These are phyloP conservation scores for Rhinoptilus africanus DNA, from an alignment of 2,113 vertebrate genomes.

Conservation along the genomic window DNA sequence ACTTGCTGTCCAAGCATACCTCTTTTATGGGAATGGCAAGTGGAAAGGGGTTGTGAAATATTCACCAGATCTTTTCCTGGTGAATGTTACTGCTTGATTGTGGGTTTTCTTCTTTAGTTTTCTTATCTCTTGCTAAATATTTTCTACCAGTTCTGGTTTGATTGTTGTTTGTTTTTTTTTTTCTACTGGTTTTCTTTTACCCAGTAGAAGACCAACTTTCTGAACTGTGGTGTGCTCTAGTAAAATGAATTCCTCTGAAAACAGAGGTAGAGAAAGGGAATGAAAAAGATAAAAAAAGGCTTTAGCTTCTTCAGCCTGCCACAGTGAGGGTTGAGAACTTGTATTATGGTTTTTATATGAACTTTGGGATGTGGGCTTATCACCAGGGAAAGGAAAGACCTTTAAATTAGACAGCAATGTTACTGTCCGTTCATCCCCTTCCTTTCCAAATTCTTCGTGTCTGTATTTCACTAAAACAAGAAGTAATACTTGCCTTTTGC, in stretches of 20 bases:
- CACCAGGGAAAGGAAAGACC: not conserved
- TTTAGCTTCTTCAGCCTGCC: not conserved
- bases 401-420: not conserved
- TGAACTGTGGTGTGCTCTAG: not conserved
- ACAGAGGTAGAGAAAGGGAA: not conserved
- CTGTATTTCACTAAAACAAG: not conserved
- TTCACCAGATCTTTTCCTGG: not conserved
- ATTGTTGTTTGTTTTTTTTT: not conserved
- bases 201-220: not conserved
- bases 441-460: not conserved
- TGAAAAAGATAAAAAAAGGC: not conserved
- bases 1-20: not conserved
- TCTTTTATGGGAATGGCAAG: not conserved
- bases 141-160: not conserved
- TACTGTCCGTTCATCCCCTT: accelerated
- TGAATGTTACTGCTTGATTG: not conserved
- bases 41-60: not conserved
- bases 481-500: not conserved
- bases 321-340: not conserved
- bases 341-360: not conserved
- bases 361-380: not conserved
- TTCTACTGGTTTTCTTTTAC: not conserved
- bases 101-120: no score
- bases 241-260: not conserved
- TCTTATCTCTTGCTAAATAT: not conserved